Conservation (phyloP, 2,888 invertebrate species). For the Lithosia quadra region DNA sequence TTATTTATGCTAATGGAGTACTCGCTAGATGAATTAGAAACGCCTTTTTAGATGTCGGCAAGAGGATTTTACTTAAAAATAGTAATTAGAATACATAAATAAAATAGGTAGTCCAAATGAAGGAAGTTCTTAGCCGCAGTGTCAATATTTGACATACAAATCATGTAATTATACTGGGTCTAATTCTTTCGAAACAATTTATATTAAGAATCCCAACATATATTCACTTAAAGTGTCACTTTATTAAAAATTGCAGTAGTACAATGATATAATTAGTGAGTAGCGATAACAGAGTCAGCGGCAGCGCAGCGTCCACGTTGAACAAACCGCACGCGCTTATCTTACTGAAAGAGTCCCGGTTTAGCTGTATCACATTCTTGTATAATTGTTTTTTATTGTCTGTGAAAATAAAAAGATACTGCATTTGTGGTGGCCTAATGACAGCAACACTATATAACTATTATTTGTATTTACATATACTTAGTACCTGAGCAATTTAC, state of each 20-base stretch:
- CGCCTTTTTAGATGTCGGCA: too few species aligned
- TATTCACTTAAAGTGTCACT: background rate
- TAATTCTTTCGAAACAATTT: too few species aligned
- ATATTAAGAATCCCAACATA: too few species aligned
- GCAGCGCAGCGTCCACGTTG: conserved; percentile 18
- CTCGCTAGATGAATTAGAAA: too few species aligned
- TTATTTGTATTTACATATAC: background rate
- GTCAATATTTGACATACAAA: too few species aligned
- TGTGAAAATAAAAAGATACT: conserved; percentile 7
- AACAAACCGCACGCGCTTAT: conserved; percentile 19
- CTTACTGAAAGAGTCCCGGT: conserved; percentile 20
- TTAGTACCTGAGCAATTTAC: conserved; percentile 10
- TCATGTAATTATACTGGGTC: too few species aligned
- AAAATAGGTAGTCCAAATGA: too few species aligned
- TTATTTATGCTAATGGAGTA: too few species aligned
- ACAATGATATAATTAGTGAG: conserved; percentile 22
- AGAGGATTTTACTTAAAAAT: too few species aligned
- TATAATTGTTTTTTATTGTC: conserved; percentile 12
- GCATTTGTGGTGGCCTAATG: background rate
- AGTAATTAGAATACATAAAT: too few species aligned
- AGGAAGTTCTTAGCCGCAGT: too few species aligned
- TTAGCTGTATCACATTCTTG: conserved; percentile 17
- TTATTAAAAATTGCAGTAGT: conserved; percentile 20
- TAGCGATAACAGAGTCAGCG: conserved; percentile 7
- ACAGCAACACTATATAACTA: background rate